A percentile compares a stretch with the other conserved stretches of the same genome.
phyloP scores from a whole-genome alignment of 2,113 vertebrate genomes.

The Actinemys pallida region DNA sequence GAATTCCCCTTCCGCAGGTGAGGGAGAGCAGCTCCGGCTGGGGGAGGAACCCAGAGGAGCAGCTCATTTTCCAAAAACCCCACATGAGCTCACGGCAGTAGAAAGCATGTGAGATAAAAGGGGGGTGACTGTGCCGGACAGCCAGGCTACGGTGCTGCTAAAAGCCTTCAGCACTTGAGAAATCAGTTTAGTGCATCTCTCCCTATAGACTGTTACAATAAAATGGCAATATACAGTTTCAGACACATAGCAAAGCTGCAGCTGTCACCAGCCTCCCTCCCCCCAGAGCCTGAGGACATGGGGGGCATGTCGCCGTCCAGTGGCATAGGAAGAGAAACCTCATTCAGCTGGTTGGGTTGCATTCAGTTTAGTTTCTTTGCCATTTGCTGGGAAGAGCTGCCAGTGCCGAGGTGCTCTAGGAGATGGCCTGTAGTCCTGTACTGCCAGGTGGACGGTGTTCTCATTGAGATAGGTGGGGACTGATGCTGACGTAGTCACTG shows the following conservation, averaged over 20 bases:
- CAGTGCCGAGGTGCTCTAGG: background rate
- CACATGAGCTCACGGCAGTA: background rate
- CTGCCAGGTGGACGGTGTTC: background rate
- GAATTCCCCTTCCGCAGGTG: background rate
- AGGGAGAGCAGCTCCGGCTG: no score
- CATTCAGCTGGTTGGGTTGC: background rate
- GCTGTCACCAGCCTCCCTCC: background rate
- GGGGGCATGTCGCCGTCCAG: no score
- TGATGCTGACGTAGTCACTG: background rate
- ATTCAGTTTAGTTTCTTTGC: background rate
- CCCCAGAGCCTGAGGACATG: no score
- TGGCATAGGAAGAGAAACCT: background rate
- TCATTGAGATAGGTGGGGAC: background rate
- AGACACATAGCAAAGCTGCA: background rate
- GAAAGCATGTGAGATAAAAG: background rate
- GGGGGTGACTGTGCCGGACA: background rate
- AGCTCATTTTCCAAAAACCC: background rate
- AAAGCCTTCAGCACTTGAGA: background rate
- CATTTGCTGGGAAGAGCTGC: background rate
- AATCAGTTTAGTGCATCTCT: background rate
- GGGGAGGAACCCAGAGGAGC: background rate
- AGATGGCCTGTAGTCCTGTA: background rate
- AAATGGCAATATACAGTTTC: background rate
- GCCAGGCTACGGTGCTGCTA: background rate
- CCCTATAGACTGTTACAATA: no score